Evolutionary conservation across 2,113 vertebrate genomes (phyloP).

Genomic region (Shinisaurus crocodilurus): DNA sequence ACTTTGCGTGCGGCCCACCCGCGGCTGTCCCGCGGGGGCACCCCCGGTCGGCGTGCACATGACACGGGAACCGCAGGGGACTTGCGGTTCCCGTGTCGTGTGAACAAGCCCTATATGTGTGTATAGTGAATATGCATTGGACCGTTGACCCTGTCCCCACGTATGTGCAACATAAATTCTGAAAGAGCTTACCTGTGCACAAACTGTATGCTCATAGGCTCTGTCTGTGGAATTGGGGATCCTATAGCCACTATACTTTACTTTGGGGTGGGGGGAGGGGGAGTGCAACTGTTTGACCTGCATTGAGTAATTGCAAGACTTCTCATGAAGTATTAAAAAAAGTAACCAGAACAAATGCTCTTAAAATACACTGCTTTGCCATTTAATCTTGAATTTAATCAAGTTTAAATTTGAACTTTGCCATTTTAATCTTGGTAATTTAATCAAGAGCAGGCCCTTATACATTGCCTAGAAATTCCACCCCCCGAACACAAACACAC

Average conservation of each 20-base stretch:
- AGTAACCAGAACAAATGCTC: neutral
- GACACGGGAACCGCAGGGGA: too few species aligned
- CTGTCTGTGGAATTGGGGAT: neutral
- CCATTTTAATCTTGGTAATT: neutral
- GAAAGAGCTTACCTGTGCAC: neutral
- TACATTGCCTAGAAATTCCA: neutral
- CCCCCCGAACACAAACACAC: too few species aligned
- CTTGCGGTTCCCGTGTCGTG: too few species aligned
- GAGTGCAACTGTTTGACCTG: neutral
- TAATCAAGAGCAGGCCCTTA: neutral
- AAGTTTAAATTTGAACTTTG: neutral
- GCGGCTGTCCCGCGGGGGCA: too few species aligned
- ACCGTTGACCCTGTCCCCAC: neutral
- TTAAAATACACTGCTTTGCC: neutral
- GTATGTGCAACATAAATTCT: neutral
- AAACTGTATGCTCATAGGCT: neutral
- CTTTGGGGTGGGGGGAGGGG: neutral
- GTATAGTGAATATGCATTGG: neutral
- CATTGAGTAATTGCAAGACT: neutral
- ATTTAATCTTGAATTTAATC: neutral
- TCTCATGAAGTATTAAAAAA: neutral
- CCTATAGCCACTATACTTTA: neutral
- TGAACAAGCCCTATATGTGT: too few species aligned
- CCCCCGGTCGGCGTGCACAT: too few species aligned
- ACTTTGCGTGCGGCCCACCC: too few species aligned